A percentile compares a stretch with the other conserved stretches of the same genome.
phyloP scores from a whole-genome alignment of 1,140 invertebrate species.

The Aphaenogaster rudis region DNA sequence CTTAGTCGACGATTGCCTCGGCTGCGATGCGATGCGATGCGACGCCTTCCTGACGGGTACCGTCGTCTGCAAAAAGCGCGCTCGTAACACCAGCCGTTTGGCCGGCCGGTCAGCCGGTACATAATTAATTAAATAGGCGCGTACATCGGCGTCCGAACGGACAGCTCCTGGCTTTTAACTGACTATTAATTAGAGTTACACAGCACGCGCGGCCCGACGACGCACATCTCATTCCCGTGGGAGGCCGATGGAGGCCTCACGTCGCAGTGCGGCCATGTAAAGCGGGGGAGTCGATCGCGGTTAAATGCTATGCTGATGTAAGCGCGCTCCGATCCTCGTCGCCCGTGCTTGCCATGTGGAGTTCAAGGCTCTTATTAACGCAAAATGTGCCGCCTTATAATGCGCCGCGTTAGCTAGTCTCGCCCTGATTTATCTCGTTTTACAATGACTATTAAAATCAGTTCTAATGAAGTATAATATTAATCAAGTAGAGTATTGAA shows the following conservation, averaged over 20 bases:
- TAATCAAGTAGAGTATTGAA: background rate
- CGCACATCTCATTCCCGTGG: constrained; percentile 56
- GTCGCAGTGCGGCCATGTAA: constrained; percentile 30
- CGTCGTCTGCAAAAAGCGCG: constrained; percentile 73
- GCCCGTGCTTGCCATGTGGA: background rate
- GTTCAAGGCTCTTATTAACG: constrained; percentile 41
- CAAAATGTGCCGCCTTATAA: constrained; percentile 19
- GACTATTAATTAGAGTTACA: constrained; percentile 82
- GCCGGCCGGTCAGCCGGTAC: constrained; percentile 55
- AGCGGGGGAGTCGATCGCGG: constrained; percentile 24
- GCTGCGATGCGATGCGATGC: constrained; percentile 34
- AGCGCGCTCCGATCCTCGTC: constrained; percentile 9
- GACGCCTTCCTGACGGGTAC: constrained; percentile 74
- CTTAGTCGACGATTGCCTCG: constrained; percentile 52
- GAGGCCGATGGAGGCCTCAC: constrained; percentile 1
- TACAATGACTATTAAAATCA: background rate
- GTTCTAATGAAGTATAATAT: background rate
- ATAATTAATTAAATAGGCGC: constrained; percentile 81
- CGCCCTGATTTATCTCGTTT: background rate
- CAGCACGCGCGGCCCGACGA: constrained; percentile 41
- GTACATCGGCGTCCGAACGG: constrained; percentile 72
- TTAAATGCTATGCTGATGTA: constrained; percentile 40
- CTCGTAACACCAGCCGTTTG: constrained; percentile 52
- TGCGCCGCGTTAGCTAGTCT: background rate
- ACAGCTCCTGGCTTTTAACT: constrained; percentile 68